phyloP scores from a whole-genome alignment of 1,140 invertebrate genomes.

The Pseudomyrmex pallidus region DNA sequence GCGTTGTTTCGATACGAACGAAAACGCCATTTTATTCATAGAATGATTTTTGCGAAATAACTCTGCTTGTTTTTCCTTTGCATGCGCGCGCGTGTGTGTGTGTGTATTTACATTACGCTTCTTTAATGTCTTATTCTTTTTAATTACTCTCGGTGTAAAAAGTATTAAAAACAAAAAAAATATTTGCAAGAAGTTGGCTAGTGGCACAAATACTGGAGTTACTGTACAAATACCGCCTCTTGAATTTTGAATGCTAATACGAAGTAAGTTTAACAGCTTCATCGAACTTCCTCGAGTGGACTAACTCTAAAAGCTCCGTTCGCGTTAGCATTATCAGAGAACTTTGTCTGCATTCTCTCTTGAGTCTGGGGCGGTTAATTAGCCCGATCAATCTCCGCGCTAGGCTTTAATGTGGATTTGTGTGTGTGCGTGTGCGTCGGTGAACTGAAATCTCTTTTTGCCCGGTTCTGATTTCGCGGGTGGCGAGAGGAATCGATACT shows the following conservation, averaged over 20 bases:
- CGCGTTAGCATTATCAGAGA: not conserved
- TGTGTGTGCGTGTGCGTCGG: not conserved
- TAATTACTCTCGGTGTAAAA: not conserved
- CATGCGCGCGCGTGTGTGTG: no score
- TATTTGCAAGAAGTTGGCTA: not conserved
- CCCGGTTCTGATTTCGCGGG: conserved; percentile 1
- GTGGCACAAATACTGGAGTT: not conserved
- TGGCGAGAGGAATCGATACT: conserved; percentile 60
- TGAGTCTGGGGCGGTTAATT: conserved; percentile 22
- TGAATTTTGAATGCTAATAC: conserved; percentile 15
- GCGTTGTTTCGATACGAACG: conserved; percentile 51
- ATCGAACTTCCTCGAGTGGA: not conserved
- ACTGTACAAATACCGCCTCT: not conserved
- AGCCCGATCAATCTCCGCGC: conserved; percentile 24
- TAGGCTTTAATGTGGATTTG: conserved; percentile 31
- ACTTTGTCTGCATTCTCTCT: conserved; percentile 21
- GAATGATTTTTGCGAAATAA: conserved; percentile 34
- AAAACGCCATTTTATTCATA: conserved; percentile 38
- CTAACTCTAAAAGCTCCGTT: conserved; percentile 18
- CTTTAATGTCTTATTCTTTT: not conserved
- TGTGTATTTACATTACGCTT: no score
- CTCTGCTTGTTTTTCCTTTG: conserved; percentile 9
- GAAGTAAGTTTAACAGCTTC: not conserved
- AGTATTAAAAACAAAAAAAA: not conserved
- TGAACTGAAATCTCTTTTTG: conserved; percentile 37